Evolutionary conservation across 2,888 invertebrate species (phyloP), one percentile per base, ranked within the genome.

Genomic region (Drosophila birchii): DNA sequence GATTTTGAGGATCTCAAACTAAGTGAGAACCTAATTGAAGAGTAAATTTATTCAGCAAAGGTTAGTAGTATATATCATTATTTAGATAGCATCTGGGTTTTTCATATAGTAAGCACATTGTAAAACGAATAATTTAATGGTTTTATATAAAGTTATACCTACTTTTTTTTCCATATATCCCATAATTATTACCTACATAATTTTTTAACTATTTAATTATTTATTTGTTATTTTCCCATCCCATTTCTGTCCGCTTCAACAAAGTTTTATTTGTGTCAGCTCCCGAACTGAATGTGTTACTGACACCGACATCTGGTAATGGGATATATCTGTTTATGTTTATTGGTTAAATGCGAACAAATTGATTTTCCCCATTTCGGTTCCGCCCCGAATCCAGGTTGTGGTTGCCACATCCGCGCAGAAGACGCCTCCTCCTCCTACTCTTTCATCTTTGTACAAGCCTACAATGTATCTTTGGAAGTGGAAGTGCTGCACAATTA

Each of bases 321-420:
- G 26, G 39, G 26, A 64, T 63, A 64, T 36, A 26, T 41, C 12
- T 64, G 39, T 53, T 64, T 64, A 66, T 64, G 39, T 53, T 64
- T 64, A 66, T 51, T 36, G 29, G 64, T 20, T 44, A n/a, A 43
- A 44, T n/a, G 51, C 41, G 26, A 43, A 68, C 57, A 47, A 68
- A 49, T 47, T 18, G 53, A 59, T 47, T 71, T 70, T 36, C 69
- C 29, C n/a, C 20, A 45, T 53, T 55, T 36, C 45, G 16, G 54
- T 63, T 74, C 36, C 66, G 57, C 44, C 20, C 63, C 20, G 49
- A 41, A 74, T 64, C 66, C 57, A 54, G 57, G 75, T 49, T 74
- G 57, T 41, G 56, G 41, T 57, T 54, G 38, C 57, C 74, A 72
- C 74, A 73, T 74, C 72, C 75, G 66, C 23, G 55, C 55, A 29